Base-by-base conservation (phyloP, 2,888 invertebrate species). In the Lasius fuliginosus region DNA sequence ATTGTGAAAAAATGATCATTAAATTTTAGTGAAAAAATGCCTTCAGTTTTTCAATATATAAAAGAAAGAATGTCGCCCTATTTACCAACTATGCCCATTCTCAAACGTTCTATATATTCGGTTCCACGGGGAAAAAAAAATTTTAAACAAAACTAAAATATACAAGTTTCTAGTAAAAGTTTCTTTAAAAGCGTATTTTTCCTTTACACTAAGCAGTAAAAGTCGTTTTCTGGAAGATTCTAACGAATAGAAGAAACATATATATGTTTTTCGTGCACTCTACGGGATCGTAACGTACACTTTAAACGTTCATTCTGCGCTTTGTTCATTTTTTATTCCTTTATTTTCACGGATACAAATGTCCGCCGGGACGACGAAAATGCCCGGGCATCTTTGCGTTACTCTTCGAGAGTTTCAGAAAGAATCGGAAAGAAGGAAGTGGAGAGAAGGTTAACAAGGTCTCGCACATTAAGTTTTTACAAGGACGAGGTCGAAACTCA, bases 271-370 rank as follows among this genome's bases (percentile, higher is more conserved):
- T 27, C 27, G n/a, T 33, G 49, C 49, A 12, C 5, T 64, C 12
- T 56, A 36, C 11, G 12, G 27, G 2, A 58, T n/a, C 30, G 12
- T 40, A 27, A 12, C 8, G 27, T 27, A 30, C 42, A 42, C 30
- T 77, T 77, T n/a, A 56, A 77, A 68, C 12, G 42, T 68, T 68
- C 30, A 46, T n/a, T 77, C 56, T 15, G 40, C 56, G 40, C 18
- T 76, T 67, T 40, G 56, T 73, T 58, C 3, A 23, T 65, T 15
- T 36, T 36, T 64, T 49, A 49, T 49, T 49, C 18, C 18, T 6
- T 49, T 49, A 49, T 53, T n/a, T n/a, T n/a, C 4, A n/a, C n/a
- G n/a, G n/a, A 36, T 64, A 36, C 62, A 64, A 75, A 75, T 8
- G 36, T 65, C 2, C 49, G 8, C 8, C 23, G 18, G 27, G 11